A percentile compares a stretch with the other conserved stretches of the same genome.
phyloP scores from a whole-genome alignment of 2,113 vertebrate species.

The Ptilonorhynchus violaceus region DNA sequence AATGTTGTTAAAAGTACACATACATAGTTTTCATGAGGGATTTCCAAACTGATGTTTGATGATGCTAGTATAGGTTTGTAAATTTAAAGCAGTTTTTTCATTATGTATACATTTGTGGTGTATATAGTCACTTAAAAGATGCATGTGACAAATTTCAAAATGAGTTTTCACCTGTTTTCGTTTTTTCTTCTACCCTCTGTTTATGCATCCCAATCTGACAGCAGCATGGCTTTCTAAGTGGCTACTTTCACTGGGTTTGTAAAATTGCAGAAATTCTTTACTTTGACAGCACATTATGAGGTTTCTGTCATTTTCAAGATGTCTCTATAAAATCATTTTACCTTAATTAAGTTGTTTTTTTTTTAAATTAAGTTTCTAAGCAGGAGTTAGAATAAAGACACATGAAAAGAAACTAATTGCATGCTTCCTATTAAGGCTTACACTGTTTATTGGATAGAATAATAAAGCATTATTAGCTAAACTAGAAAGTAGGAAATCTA shows the following conservation, averaged over 20 bases:
- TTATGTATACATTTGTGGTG: not conserved
- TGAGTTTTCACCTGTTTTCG: not conserved
- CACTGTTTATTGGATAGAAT: not conserved
- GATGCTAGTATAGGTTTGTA: not conserved
- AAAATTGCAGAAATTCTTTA: not conserved
- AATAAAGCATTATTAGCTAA: not conserved
- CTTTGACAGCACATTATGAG: not conserved
- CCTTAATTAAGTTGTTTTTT: not conserved
- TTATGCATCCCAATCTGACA: not conserved
- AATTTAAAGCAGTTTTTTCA: not conserved
- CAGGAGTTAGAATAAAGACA: not conserved
- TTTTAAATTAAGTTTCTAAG: not conserved
- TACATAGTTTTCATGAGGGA: not conserved
- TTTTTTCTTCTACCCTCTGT: not conserved
- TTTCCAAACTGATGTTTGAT: not conserved
- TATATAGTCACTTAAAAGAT: not conserved
- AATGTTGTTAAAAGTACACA: not conserved
- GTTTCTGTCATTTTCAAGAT: not conserved
- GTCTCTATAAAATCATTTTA: not conserved
- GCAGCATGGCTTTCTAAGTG: not conserved
- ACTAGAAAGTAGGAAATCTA: not conserved
- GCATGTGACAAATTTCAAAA: not conserved
- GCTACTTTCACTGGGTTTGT: not conserved
- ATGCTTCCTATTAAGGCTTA: not conserved
- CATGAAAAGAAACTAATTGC: not conserved